phyloP scores from a whole-genome alignment of 1,140 invertebrate species.

The Macrobrachium nipponense region DNA sequence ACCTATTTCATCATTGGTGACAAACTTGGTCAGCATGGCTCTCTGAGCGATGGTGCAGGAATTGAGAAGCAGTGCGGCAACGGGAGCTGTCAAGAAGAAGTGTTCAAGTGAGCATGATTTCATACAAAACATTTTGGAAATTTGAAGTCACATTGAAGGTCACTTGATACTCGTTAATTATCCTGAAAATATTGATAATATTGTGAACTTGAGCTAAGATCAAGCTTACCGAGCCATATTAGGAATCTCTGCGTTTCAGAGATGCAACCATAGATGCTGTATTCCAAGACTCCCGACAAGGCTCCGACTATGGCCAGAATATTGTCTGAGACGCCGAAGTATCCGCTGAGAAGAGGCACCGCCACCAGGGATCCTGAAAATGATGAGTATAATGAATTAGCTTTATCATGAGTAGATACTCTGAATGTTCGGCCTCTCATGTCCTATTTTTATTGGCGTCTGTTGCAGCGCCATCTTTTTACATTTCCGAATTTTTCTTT shows the following conservation, averaged over 20 bases:
- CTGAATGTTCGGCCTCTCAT: too few species aligned
- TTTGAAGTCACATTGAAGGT: too few species aligned
- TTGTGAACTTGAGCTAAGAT: too few species aligned
- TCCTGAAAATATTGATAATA: too few species aligned
- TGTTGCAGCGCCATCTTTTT: too few species aligned
- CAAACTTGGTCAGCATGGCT: constrained; percentile 50
- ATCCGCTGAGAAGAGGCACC: constrained; percentile 44
- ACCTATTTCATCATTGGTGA: constrained; percentile 49
- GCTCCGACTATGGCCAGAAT: constrained; percentile 48
- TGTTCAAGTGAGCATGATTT: not conserved
- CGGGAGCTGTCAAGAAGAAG: constrained; percentile 31
- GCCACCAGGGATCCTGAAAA: constrained; percentile 39
- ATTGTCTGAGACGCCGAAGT: constrained; percentile 43
- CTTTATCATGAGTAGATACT: too few species aligned
- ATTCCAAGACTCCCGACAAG: constrained; percentile 39
- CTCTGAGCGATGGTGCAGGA: constrained; percentile 53
- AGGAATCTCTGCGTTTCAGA: constrained; percentile 20
- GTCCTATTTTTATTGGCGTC: too few species aligned
- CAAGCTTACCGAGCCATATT: constrained; percentile 46
- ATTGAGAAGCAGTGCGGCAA: constrained; percentile 35
- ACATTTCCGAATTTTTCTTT: too few species aligned
- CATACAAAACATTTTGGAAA: not conserved
- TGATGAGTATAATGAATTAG: too few species aligned
- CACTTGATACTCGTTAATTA: too few species aligned
- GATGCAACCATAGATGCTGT: constrained; percentile 33